Conservation (phyloP, 2,797 vertebrate genomes). For the Amblyraja radiata region DNA sequence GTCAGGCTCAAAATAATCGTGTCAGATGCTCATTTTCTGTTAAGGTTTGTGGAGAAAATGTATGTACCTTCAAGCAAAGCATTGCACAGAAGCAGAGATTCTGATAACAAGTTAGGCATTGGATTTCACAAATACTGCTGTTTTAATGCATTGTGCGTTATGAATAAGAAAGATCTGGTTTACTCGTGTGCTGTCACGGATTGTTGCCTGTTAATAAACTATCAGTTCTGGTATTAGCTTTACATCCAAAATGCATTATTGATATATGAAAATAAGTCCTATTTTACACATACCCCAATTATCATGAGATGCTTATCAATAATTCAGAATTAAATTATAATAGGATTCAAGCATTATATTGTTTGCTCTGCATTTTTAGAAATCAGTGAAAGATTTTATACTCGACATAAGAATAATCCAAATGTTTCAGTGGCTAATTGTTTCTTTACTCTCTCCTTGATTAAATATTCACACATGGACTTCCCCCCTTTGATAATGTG, state of each 20-base stretch:
- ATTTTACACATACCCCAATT: slow-evolving; percentile 8
- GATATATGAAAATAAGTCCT: background rate
- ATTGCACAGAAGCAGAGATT: background rate
- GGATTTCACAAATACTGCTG: background rate
- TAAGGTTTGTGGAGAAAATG: background rate
- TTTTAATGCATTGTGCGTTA: slow-evolving; percentile 11
- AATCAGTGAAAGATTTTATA: background rate
- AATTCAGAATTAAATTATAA: background rate
- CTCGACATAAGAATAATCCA: background rate
- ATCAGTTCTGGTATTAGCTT: background rate
- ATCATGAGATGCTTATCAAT: background rate
- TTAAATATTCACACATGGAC: background rate
- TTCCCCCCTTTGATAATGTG: background rate
- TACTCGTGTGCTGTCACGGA: background rate
- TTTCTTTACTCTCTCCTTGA: background rate
- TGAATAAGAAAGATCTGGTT: slow-evolving; percentile 4
- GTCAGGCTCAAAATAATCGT: slow-evolving; percentile 24
- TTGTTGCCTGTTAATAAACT: slow-evolving; percentile 2
- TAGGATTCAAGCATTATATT: background rate
- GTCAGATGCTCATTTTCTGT: slow-evolving; percentile 27
- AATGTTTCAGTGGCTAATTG: background rate
- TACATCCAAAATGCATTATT: background rate
- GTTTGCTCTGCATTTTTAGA: background rate
- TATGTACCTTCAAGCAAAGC: background rate
- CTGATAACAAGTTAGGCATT: background rate